Evolutionary conservation across 2,113 vertebrate genomes (phyloP).

Genomic region (Cygnus atratus): DNA sequence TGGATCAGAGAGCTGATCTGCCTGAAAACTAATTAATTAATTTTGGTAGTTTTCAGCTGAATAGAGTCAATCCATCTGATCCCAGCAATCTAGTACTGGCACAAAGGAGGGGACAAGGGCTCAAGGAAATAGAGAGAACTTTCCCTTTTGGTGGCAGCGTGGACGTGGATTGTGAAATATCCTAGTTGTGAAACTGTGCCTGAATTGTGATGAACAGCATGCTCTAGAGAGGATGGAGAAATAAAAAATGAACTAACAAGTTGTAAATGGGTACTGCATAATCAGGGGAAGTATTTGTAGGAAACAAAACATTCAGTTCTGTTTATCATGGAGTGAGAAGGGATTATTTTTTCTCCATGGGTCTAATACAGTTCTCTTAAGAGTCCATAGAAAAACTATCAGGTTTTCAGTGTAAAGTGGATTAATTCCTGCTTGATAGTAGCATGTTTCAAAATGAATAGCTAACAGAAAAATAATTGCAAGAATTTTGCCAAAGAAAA

Average conservation of each 20-base stretch:
- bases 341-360: neutral
- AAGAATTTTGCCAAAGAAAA: neutral
- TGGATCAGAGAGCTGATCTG: constrained; percentile 41
- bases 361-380: neutral
- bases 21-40: constrained; percentile 44
- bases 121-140: constrained; percentile 32
- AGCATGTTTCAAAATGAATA: neutral
- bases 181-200: constrained; percentile 17
- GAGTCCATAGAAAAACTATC: neutral
- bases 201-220: constrained; percentile 34
- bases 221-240: constrained; percentile 24
- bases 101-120: neutral
- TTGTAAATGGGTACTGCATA: constrained; percentile 24
- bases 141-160: constrained; percentile 33
- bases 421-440: neutral
- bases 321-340: neutral
- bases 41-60: constrained; percentile 51
- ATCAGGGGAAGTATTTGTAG: constrained; percentile 3
- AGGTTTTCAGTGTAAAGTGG: neutral
- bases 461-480: neutral
- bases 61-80: constrained; percentile 36
- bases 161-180: constrained; percentile 40
- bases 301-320: neutral
- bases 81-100: constrained; percentile 7
- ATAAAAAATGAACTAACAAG: constrained; percentile 53